Conservation (phyloP, 2,888 invertebrate species). For the Chelonus formosanus region DNA sequence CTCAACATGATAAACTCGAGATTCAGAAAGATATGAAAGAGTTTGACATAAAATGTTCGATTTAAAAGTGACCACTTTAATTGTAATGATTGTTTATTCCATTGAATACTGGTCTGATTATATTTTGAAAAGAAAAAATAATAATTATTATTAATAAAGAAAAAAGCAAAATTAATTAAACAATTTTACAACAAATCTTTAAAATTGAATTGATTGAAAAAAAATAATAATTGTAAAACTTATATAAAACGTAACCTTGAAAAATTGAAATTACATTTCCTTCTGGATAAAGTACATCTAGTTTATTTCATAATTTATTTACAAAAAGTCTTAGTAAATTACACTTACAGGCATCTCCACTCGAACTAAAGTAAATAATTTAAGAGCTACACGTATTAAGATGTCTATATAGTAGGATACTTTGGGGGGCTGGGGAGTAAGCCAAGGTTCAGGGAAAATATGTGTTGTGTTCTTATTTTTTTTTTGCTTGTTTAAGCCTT, state of each 20-base stretch:
- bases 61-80: conserved; percentile 23
- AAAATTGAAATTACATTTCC: conserved; percentile 40
- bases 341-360: conserved; percentile 65
- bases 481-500: conserved; percentile 30
- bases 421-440: conserved; percentile 51
- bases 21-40: conserved; percentile 61
- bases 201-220: not conserved
- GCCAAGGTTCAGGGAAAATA: conserved; percentile 37
- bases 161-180: not conserved
- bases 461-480: conserved; percentile 48
- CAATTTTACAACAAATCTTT: not conserved
- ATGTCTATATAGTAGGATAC: conserved; percentile 63
- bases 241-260: conserved; percentile 3
- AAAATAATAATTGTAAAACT: conserved; percentile 8
- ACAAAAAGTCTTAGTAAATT: conserved; percentile 65
- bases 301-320: conserved; percentile 65
- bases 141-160: not conserved
- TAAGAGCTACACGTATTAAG: conserved; percentile 64
- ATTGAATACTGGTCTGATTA: conserved; percentile 52
- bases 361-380: conserved; percentile 65
- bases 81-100: conserved; percentile 20
- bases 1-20: conserved; percentile 68
- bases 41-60: not conserved
- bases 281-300: conserved; percentile 64
- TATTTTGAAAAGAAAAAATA: conserved; percentile 40